Evolutionary conservation across 2,113 vertebrate species (phyloP), one percentile per base, ranked within the genome.

Genomic region (Xyliphius kryptos): DNA sequence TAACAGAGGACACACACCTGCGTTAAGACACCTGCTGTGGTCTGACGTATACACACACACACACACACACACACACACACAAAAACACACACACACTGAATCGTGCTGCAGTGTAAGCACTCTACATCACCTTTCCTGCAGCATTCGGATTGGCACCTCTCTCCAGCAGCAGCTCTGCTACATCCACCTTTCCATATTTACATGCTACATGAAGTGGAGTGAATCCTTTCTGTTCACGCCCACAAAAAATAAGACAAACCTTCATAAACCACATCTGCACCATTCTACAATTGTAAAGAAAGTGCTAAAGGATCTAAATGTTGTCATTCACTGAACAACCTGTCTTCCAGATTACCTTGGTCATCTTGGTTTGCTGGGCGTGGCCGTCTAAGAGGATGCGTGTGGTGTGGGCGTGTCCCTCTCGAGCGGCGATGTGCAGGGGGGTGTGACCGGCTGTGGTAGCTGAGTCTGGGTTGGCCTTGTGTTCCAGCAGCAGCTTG

Each of bases 141-240:
- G 92, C 90, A 0, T 94, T 97, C 1, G 93, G 90, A 14, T 94
- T 92, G 1, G 92, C 91, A 0, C 90, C 87, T n/a, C 50, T 84
- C 6, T 90, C 89, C 67, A 99, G 77, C 56, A 99, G 87, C 68
- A 95, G 64, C 67, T 97, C 90, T 0, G 91, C 91, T 36, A 97
- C 90, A 6, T 90, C 86, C 12, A 90, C 86, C 69, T 96, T 97
- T 56, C 94, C 94, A 0, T 99, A 97, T 81, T 99, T 98, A 61
- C 92, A 93, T 4, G 95, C 92, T 75, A 97, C 90, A 2, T 99
- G 96, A 56, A 99, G 94, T 55, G 96, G 92, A 74, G 94, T 97
- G 81, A 98, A 98, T 81, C 95, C 96, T 92, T 98, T 99, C 96
- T 99, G 88, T 87, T 90, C 37, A 63, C 49, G 59, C 17, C 71